A percentile compares a stretch with the other conserved stretches of the same genome.
Evolutionary conservation across 2,113 vertebrate species (phyloP).

Genomic region (Arothron firmamentum): DNA sequence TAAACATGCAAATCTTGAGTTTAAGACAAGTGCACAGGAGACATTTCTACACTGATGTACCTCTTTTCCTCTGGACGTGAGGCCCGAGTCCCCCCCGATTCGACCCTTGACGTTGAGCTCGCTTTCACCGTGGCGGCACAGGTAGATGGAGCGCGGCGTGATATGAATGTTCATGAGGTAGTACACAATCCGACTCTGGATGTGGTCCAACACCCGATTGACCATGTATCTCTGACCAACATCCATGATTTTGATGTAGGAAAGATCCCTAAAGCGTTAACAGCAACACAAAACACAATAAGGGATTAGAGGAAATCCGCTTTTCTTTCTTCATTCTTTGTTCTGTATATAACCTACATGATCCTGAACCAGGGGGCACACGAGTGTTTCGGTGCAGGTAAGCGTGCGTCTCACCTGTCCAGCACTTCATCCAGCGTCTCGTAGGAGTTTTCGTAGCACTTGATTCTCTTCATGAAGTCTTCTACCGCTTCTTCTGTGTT

Average conservation of each 20-base stretch:
- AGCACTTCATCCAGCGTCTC: conserved; percentile 87
- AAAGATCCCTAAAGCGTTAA: conserved; percentile 81
- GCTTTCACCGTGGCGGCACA: conserved; percentile 98
- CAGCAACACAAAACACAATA: not conserved
- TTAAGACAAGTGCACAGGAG: not conserved
- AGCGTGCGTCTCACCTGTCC: conserved; percentile 80
- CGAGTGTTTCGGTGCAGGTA: not conserved
- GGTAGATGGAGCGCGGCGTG: conserved; percentile 95
- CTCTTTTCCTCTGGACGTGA: conserved; percentile 84
- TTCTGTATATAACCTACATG: no score
- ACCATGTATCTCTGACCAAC: conserved; percentile 94
- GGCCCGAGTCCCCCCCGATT: conserved; percentile 92
- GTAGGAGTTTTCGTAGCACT: conserved; percentile 93
- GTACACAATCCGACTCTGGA: conserved; percentile 98
- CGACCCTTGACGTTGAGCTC: conserved; percentile 93
- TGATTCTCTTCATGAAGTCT: conserved; percentile 97
- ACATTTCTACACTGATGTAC: conserved; percentile 42
- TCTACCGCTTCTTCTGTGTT: conserved; percentile 91
- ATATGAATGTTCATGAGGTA: conserved; percentile 99
- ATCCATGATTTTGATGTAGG: conserved; percentile 98
- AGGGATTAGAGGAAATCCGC: no score
- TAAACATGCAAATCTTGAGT: not conserved
- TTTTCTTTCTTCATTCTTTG: no score
- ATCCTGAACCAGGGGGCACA: not conserved
- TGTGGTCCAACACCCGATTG: conserved; percentile 93